Conservation (phyloP, 2,113 vertebrate genomes). For the Notothenia coriiceps region DNA sequence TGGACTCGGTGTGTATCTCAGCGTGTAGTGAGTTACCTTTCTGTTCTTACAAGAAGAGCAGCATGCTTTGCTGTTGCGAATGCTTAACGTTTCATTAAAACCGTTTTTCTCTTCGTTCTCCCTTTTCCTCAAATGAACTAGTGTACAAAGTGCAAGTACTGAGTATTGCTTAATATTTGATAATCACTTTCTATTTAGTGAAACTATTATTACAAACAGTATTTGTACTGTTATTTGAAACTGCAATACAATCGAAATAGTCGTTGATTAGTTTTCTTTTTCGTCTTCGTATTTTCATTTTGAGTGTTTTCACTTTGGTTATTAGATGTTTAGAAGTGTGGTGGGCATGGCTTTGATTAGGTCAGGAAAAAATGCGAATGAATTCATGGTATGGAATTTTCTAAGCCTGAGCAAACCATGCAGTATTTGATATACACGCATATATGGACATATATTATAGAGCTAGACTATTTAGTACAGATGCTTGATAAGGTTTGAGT, state of each 20-base stretch:
- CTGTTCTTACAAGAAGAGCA: slow-evolving; percentile 85
- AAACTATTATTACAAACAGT: slow-evolving; percentile 87
- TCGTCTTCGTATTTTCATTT: slow-evolving; percentile 85
- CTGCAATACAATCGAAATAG: slow-evolving; percentile 96
- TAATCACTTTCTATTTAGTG: slow-evolving; percentile 94
- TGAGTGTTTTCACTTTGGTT: slow-evolving; percentile 82
- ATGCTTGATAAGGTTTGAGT: slow-evolving; percentile 99
- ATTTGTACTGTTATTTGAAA: slow-evolving; percentile 93
- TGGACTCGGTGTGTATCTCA: slow-evolving; percentile 92
- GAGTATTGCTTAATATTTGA: slow-evolving; percentile 94
- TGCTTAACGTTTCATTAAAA: slow-evolving; percentile 87
- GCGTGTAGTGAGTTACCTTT: slow-evolving; percentile 83
- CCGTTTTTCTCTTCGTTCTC: slow-evolving; percentile 34
- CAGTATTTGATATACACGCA: slow-evolving; percentile 95
- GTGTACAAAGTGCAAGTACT: slow-evolving; percentile 92
- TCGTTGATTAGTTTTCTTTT: slow-evolving; percentile 83
- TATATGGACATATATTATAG: slow-evolving; percentile 87
- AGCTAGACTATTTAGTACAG: slow-evolving; percentile 97
- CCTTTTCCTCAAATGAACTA: slow-evolving; percentile 86
- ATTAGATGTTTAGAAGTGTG: slow-evolving; percentile 89
- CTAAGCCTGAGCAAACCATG: slow-evolving; percentile 96
- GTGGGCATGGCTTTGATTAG: slow-evolving; percentile 95
- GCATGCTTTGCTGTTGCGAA: slow-evolving; percentile 92
- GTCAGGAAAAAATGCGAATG: slow-evolving; percentile 89
- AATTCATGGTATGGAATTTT: slow-evolving; percentile 92